Base-by-base conservation (phyloP, 2,888 invertebrate genomes). In the Watsonalla cultraria region DNA sequence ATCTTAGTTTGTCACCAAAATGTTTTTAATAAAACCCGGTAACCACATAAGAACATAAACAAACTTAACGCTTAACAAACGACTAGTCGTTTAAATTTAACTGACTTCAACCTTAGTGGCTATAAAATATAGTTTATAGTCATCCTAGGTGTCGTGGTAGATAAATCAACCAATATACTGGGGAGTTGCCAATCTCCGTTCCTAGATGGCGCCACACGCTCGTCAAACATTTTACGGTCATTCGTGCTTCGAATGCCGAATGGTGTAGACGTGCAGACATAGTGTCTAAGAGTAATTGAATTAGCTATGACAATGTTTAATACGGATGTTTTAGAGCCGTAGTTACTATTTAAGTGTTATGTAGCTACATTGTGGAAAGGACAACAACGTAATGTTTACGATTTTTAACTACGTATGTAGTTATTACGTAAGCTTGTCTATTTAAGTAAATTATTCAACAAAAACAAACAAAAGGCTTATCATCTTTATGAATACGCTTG, bases 51-150 rank as follows among this genome's bases (percentile, higher is more conserved):
- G 64, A 68, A 9, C 35, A 37, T 14, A 13, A 13, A 14, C 37
- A 14, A 55, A 62, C 72, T 74, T 81, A 80, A 55, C 69, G 65
- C 68, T 67, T 65, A 67, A 72, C 72, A 77, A 83, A 85, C 80
- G 80, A 80, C 80, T 61, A 70, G 72, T 76, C 82, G 82, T 85
- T 84, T 81, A 83, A 85, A 75, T 81, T 85, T 84, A 80, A 84
- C 76, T 78, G 76, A 75, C 78, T 78, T 68, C 72, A 64, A 76
- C 76, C 80, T 81, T 64, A 76, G 71, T 55, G 51, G 64, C 79
- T 65, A 72, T 89, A 87, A 89, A 86, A 84, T 69, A 73, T 76
- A 78, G 74, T 81, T 80, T 78, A 76, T 70, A 62, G 66, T 51
- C 59, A 54, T 60, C 55, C 55, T 62, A 64, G 64, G 68, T 73